phyloP scores from a whole-genome alignment of 2,888 invertebrate species.

The Drosophila kuntzei region DNA sequence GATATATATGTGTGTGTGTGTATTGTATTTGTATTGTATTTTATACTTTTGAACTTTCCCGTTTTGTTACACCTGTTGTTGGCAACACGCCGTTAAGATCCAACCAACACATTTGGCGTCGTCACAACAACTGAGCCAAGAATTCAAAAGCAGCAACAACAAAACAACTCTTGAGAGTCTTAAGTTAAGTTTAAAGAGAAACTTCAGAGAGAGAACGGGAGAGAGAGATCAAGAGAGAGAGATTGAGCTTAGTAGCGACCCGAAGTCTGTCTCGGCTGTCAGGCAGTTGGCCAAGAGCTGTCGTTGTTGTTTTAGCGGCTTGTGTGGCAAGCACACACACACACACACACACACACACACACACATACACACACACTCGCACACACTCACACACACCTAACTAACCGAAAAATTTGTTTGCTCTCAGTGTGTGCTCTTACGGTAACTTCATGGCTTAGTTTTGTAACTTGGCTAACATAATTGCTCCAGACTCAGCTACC shows the following conservation, averaged over 20 bases:
- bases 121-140: constrained; percentile 53
- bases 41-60: constrained; percentile 40
- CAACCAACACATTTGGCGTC: constrained; percentile 68
- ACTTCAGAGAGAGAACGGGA: constrained; percentile 13
- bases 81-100: constrained; percentile 38
- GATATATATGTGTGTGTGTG: constrained; percentile 10
- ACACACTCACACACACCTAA: constrained; percentile 4
- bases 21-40: constrained; percentile 1
- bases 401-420: constrained; percentile 13
- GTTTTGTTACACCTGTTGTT: constrained; percentile 64
- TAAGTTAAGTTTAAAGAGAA: constrained; percentile 45
- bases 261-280: constrained; percentile 7
- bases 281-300: constrained; percentile 7
- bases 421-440: constrained; percentile 17
- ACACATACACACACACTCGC: constrained; percentile 6
- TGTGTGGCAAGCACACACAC: constrained; percentile 16
- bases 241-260: not conserved
- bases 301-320: constrained; percentile 13
- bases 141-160: constrained; percentile 32
- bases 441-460: constrained; percentile 35
- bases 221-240: not conserved
- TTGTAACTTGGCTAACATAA: constrained; percentile 40
- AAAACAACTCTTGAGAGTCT: constrained; percentile 32
- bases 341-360: constrained; percentile 7
- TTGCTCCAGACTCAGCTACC: constrained; percentile 30